Evolutionary conservation across 2,113 vertebrate genomes (phyloP).

Genomic region (Bufo gargarizans): DNA sequence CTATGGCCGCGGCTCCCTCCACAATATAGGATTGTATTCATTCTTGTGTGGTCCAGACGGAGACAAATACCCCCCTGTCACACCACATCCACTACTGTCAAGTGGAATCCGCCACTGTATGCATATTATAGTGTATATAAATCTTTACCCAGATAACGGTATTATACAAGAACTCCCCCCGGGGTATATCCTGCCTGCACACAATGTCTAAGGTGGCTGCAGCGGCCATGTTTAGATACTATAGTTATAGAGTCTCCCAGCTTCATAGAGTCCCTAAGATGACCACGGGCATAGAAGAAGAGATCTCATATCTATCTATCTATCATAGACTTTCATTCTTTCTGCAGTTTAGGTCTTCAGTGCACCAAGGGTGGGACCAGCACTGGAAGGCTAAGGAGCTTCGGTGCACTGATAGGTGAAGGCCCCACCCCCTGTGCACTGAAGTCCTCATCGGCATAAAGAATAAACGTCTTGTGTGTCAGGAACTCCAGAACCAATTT

Average conservation of each 20-base stretch:
- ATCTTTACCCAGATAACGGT: neutral
- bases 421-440: no score
- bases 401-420: no score
- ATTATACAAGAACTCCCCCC: neutral
- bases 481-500: no score
- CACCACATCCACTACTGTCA: neutral
- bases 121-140: neutral
- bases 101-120: neutral
- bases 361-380: no score
- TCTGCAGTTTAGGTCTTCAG: no score
- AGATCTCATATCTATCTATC: no score
- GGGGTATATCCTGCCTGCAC: neutral
- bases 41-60: slow-evolving; percentile 10
- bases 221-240: neutral
- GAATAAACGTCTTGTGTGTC: no score
- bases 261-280: neutral
- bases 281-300: no score
- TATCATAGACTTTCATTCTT: no score
- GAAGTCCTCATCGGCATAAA: no score
- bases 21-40: slow-evolving; percentile 27
- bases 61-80: neutral
- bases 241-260: neutral
- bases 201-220: neutral
- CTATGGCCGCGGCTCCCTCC: neutral
- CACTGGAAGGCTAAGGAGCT: no score